These are phyloP conservation scores for Bombus impatiens DNA, from an alignment of 1,140 invertebrate species.

Conservation along the genomic window DNA sequence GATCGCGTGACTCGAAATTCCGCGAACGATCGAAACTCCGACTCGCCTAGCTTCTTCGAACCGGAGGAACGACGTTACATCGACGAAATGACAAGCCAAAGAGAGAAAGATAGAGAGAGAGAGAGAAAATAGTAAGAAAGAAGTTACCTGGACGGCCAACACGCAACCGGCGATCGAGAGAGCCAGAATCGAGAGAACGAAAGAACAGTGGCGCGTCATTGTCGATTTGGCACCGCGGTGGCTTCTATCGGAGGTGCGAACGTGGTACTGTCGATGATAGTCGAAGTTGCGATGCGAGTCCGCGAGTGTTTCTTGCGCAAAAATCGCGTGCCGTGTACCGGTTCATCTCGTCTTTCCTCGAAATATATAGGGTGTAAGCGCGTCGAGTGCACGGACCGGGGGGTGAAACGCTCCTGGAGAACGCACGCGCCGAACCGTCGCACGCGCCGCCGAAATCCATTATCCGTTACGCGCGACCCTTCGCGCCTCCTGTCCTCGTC, in stretches of 20 bases:
- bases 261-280: too few species aligned
- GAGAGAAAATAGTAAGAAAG: too few species aligned
- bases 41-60: too few species aligned
- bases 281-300: too few species aligned
- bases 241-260: background rate
- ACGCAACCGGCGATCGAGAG: conserved; percentile 17
- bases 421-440: conserved; percentile 35
- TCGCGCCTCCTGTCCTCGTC: background rate
- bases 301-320: conserved; percentile 8
- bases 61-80: too few species aligned
- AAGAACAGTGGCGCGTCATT: conserved; percentile 12
- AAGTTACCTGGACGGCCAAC: conserved; percentile 53
- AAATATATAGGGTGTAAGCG: conserved; percentile 72
- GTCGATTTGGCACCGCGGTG: background rate
- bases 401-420: conserved; percentile 42
- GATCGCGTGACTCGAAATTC: background rate
- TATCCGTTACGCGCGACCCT: background rate
- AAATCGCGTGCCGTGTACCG: conserved; percentile 63
- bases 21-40: background rate
- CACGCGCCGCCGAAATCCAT: conserved; percentile 39
- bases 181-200: conserved; percentile 25
- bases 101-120: too few species aligned
- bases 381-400: conserved; percentile 22
- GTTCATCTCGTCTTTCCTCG: conserved; percentile 56
- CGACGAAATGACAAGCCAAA: background rate